A percentile compares a stretch with the other conserved stretches of the same genome.
These are phyloP conservation scores for Protaetia brevitarsis DNA, from an alignment of 1,140 invertebrate genomes.

Conservation along the genomic window DNA sequence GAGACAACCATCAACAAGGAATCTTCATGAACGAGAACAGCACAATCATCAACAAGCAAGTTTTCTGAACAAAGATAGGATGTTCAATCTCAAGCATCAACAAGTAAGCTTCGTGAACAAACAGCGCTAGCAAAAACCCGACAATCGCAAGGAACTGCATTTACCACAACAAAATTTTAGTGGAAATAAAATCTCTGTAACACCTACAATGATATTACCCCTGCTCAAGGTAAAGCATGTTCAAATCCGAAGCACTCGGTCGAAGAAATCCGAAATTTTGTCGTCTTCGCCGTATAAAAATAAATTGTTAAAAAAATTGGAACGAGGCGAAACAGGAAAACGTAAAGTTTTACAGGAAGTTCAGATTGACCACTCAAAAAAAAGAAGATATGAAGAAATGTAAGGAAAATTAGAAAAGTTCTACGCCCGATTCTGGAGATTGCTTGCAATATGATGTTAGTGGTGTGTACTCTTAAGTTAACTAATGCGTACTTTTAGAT, in stretches of 20 bases:
- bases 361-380: no score
- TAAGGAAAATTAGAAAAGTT: not conserved
- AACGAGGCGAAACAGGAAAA: not conserved
- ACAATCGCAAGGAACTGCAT: no score
- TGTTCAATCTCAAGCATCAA: not conserved
- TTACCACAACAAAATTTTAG: no score
- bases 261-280: slow-evolving; percentile 17
- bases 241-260: not conserved
- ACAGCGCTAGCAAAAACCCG: not conserved
- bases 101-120: not conserved
- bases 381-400: not conserved
- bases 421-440: not conserved
- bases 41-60: not conserved
- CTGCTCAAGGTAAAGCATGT: not conserved
- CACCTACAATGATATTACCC: not conserved
- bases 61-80: not conserved
- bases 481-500: no score
- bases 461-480: no score
- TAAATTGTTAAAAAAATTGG: not conserved
- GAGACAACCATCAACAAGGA: not conserved
- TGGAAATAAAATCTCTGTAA: not conserved
- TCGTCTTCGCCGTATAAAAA: slow-evolving; percentile 3
- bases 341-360: not conserved
- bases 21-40: not conserved
- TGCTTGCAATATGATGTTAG: no score